These are phyloP conservation scores for Arrhamphus sclerolepis DNA, from an alignment of 2,797 vertebrate genomes.

Conservation along the genomic window DNA sequence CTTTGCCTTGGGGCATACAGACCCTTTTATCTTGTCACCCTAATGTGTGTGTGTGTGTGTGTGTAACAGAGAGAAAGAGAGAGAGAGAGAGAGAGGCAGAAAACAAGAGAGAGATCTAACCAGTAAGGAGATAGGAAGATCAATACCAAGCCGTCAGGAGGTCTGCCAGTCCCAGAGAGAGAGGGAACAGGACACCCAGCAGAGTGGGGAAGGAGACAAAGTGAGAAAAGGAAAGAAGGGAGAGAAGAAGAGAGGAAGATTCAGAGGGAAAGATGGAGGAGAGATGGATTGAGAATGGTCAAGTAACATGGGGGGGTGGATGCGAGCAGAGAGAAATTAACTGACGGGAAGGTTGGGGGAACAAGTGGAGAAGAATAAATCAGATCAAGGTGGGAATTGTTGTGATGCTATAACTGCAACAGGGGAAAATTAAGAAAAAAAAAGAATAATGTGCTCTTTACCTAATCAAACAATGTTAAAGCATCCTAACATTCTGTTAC, in stretches of 20 bases:
- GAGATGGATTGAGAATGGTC: slow-evolving; percentile 26
- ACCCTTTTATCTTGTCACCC: slow-evolving; percentile 78
- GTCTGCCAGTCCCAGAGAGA: slow-evolving; percentile 75
- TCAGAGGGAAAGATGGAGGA: slow-evolving; percentile 4
- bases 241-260: slow-evolving; percentile 6
- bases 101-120: slow-evolving; percentile 29
- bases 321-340: slow-evolving; percentile 43
- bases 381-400: slow-evolving; percentile 7
- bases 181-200: slow-evolving; percentile 76
- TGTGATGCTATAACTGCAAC: background rate
- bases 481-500: too few species aligned
- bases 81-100: slow-evolving; percentile 13
- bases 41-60: slow-evolving; percentile 59
- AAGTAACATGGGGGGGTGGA: slow-evolving; percentile 23
- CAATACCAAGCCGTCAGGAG: slow-evolving; percentile 78
- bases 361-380: slow-evolving; percentile 18
- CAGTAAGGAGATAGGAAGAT: slow-evolving; percentile 66
- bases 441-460: background rate
- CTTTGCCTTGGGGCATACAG: slow-evolving; percentile 71
- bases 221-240: slow-evolving; percentile 21
- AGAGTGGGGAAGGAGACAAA: slow-evolving; percentile 48
- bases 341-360: slow-evolving; percentile 14
- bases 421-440: background rate
- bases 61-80: slow-evolving; percentile 11
- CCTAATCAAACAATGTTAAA: background rate